Evolutionary conservation across 35 echinoderm and acorn worm species (phyloP), one percentile per base, ranked within the genome.

Genomic region (Heliocidaris tuberculata): DNA sequence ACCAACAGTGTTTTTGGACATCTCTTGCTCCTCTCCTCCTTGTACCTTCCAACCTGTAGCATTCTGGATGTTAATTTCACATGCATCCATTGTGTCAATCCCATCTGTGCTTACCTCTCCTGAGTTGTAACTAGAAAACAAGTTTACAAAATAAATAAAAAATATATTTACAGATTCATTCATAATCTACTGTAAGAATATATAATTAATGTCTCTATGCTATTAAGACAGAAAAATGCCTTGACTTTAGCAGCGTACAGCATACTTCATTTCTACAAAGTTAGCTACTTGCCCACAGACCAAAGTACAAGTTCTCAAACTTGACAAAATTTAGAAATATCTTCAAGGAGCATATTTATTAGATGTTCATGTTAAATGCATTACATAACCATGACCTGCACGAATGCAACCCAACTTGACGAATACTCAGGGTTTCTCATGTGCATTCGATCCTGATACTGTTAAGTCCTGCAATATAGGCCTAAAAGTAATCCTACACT

Each of bases 101-200:
- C 96, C 96, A 94, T 96, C 96, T 59, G 96, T 96, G 71, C 96
- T 96, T 19, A 90, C 93, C 70, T 96, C 96, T 48, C 48, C 86
- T 6, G 56, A 31, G 48, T 94, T 86, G 60, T 96, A 85, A 65
- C 95, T 96, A 31, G 21, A 47, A 87, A 56, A 11, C 4, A 24
- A 95, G 31, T 49, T 88, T 27, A 49, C 50, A 27, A 89, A 88
- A 32, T 0, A 85, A 17, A 30, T 0, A 85, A 24, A 27, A 30
- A 93, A n/a, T 93, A 15, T 61, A 54, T 30, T 29, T 49, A 65
- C n/a, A n/a, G n/a, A 49, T 27, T 15, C 50, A 93, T 31, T 31
- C 15, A 12, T 93, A 88, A 88, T 88, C 16, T 31, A 31, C 86
- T 31, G 42, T 88, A n/a, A 88, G 2, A 31, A 88, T 88, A 31